Evolutionary conservation across 53 echinoderm and acorn worm genomes (phyloP).

Genomic region (Actinopyga echinites): DNA sequence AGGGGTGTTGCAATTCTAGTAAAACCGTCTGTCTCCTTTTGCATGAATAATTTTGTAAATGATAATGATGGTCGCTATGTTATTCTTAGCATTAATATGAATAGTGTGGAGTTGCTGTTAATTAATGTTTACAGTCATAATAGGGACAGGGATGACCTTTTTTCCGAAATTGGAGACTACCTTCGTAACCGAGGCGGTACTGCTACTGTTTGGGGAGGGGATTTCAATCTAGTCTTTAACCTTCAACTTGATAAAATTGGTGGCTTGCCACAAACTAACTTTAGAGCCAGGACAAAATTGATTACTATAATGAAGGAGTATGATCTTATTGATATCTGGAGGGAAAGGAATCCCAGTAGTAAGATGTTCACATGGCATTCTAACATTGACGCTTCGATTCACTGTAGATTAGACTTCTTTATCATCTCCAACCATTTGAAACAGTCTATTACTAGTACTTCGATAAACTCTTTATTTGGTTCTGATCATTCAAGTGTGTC

Average conservation of each 20-base stretch:
- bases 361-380: constrained; percentile 2
- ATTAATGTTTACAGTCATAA: background rate
- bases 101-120: background rate
- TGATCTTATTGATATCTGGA: constrained; percentile 1
- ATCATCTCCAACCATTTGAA: background rate
- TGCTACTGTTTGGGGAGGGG: background rate
- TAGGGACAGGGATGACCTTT: background rate
- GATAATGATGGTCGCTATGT: background rate
- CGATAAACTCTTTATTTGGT: background rate
- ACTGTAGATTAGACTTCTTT: constrained; percentile 10
- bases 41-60: background rate
- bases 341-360: background rate
- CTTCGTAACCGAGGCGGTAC: background rate
- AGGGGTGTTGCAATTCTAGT: background rate
- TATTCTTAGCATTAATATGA: background rate
- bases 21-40: background rate
- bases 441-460: background rate
- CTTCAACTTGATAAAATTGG: background rate
- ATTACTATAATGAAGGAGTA: background rate
- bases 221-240: constrained; percentile 5
- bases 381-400: background rate
- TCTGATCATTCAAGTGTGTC: background rate
- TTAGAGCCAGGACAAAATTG: background rate
- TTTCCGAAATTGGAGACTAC: background rate
- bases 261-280: constrained; percentile 11